phyloP scores from a whole-genome alignment of 2,888 invertebrate species.

The Cataglyphis rosenhaueri region DNA sequence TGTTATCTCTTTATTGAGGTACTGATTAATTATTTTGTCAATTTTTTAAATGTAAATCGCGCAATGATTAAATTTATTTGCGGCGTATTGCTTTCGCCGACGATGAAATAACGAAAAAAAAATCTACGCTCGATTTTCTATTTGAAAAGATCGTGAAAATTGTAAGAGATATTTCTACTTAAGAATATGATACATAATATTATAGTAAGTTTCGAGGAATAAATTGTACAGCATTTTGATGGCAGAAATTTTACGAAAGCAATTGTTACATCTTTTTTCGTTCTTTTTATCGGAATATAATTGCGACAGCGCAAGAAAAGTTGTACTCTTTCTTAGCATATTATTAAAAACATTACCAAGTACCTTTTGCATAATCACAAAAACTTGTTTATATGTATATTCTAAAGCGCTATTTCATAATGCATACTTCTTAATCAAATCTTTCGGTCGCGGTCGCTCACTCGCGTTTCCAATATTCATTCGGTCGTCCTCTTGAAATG shows the following conservation, averaged over 20 bases:
- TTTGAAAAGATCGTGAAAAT: background rate
- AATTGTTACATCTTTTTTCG: slow-evolving; percentile 29
- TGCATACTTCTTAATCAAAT: slow-evolving; percentile 32
- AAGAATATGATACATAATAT: slow-evolving; percentile 14
- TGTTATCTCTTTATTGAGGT: background rate
- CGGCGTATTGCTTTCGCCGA: background rate
- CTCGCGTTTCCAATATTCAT: slow-evolving; percentile 41
- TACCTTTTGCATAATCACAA: slow-evolving; percentile 33
- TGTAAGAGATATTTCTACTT: background rate
- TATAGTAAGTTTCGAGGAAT: slow-evolving; percentile 22
- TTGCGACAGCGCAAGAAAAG: slow-evolving; percentile 25
- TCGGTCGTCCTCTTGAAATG: slow-evolving; percentile 35
- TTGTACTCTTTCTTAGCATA: slow-evolving; percentile 7
- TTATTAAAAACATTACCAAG: slow-evolving; percentile 28
- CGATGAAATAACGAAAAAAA: background rate
- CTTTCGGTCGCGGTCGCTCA: background rate
- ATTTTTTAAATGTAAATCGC: background rate
- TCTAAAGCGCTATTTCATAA: background rate
- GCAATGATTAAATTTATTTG: background rate
- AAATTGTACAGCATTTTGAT: slow-evolving; percentile 17
- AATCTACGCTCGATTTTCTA: background rate
- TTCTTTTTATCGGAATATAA: slow-evolving; percentile 35
- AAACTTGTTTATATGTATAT: slow-evolving; percentile 23
- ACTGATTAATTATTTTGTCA: background rate
- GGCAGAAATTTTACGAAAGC: slow-evolving; percentile 27